Conservation (phyloP, 2,888 invertebrate species). For the Rhyacophila evoluta region DNA sequence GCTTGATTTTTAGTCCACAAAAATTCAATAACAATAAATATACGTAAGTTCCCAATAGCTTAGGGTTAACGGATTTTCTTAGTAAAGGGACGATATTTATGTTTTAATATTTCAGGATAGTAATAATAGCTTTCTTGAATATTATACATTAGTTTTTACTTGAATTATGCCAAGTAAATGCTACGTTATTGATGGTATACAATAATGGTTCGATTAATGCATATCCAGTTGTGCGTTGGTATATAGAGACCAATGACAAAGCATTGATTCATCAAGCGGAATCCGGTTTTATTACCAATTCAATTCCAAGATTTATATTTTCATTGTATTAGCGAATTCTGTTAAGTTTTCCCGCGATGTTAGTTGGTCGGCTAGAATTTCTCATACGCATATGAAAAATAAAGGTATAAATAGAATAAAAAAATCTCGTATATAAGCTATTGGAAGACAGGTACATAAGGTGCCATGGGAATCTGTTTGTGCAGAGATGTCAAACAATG, state of each 20-base stretch:
- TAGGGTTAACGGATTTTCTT: too few species aligned
- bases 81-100: too few species aligned
- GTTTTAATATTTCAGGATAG: too few species aligned
- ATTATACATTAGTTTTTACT: too few species aligned
- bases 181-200: too few species aligned
- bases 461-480: conserved; percentile 5
- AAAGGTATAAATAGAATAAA: conserved; percentile 5
- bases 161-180: too few species aligned
- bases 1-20: too few species aligned
- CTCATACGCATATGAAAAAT: conserved; percentile 22
- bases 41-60: too few species aligned
- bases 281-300: conserved; percentile 14
- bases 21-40: too few species aligned
- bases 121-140: too few species aligned
- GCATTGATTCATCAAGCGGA: not conserved
- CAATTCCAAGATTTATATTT: conserved; percentile 18
- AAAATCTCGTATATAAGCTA: conserved; percentile 8
- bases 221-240: too few species aligned
- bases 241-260: not conserved
- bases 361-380: not conserved
- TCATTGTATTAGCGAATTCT: conserved; percentile 22
- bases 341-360: conserved; percentile 12
- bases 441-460: conserved; percentile 12
- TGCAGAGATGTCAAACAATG: not conserved
- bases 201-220: too few species aligned